Conservation (phyloP, 2,113 vertebrate genomes). For the Lepus europaeus region DNA sequence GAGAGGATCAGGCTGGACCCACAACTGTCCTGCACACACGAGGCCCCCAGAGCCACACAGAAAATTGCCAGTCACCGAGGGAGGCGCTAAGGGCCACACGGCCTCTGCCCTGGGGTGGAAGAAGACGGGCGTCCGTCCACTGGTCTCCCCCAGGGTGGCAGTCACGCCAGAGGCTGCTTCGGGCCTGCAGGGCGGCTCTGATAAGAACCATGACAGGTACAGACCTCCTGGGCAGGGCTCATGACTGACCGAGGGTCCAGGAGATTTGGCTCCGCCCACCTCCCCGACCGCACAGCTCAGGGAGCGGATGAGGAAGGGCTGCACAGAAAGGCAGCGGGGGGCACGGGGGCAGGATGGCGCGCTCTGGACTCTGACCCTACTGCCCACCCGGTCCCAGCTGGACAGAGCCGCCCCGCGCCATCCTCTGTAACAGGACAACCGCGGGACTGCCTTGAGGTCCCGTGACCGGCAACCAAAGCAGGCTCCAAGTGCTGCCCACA, state of each 20-base stretch:
- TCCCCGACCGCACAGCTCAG: background rate
- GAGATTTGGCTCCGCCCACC: no score
- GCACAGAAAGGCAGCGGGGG: background rate
- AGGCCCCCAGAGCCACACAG: background rate
- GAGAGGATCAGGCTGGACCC: background rate
- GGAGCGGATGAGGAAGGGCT: background rate
- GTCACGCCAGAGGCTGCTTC: fast-evolving
- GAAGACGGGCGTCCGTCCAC: no score
- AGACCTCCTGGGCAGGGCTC: background rate
- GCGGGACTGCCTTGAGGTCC: no score
- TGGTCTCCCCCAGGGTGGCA: no score
- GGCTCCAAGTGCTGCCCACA: no score
- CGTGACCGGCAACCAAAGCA: no score
- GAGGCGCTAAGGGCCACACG: background rate
- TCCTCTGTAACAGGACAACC: no score
- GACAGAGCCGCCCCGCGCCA: no score
- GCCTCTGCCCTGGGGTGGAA: no score
- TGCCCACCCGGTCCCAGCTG: background rate
- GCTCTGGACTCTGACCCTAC: background rate
- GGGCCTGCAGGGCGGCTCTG: background rate
- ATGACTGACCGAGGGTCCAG: no score
- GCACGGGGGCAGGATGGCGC: background rate
- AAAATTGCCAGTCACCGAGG: background rate
- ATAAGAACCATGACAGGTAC: no score
- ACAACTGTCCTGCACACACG: background rate